Evolutionary conservation across 1,140 invertebrate genomes (phyloP), one percentile per base, ranked within the genome.

Genomic region (Lordiphosa collinella): DNA sequence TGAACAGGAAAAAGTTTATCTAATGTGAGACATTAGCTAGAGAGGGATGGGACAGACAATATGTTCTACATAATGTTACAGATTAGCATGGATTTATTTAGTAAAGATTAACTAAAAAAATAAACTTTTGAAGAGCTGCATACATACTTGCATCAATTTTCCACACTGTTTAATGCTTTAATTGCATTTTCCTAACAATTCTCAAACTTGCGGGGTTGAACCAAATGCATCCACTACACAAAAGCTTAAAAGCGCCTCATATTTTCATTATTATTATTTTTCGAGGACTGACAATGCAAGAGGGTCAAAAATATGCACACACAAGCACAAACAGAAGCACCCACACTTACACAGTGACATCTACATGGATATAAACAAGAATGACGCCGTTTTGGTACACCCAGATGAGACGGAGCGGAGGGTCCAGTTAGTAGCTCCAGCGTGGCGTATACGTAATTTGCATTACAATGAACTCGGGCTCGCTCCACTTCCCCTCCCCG

Each of bases 371-470:
- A 32, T 35, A 55, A 55, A 34, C 29, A 43, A 4, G 43, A 56
- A 44, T 31, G 6, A 18, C 18, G 32, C 25, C 25, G 25, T 29
- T 29, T 29, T 29, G 25, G 25, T 29, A 8, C 25, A 29, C 18
- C 57, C 32, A 53, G 31, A 48, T 25, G 35, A 48, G 54, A 38
- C 22, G 50, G 25, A 7, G 16, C 1, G 22, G 2, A 3, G 40
- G 46, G 49, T 47, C 60, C 41, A 56, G 58, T 60, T 55, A 55
- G 50, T 25, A 35, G 50, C 14, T 31, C 18, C 58, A 80, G 47
- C 74, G 46, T 54, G 75, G 58, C 69, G 74, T 74, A 79, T 79
- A 79, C 69, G 69, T 74, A 79, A 79, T 79, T 79, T 79, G 74
- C 74, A 79, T 79, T 74, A 80, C 74, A 79, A 79, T 79, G 69